These are phyloP conservation scores for Eupithecia exiguata DNA, from an alignment of 2,888 invertebrate genomes.

Conservation along the genomic window DNA sequence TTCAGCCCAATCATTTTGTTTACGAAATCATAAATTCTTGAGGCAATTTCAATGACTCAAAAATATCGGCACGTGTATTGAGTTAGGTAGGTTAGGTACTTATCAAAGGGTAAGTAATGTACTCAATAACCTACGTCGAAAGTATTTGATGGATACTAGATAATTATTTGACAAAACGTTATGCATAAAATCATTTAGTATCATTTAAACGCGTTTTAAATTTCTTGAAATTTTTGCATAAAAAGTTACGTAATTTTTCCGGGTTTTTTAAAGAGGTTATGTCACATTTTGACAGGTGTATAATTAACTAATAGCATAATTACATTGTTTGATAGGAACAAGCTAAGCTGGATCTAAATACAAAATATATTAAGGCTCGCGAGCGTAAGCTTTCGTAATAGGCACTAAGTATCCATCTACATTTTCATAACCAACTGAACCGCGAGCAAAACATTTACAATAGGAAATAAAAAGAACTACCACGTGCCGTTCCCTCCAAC, in stretches of 20 bases:
- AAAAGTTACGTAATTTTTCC: no score
- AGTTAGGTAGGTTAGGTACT: not conserved
- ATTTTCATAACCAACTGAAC: constrained; percentile 28
- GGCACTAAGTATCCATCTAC: not conserved
- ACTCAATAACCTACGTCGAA: not conserved
- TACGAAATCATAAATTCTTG: constrained; percentile 16
- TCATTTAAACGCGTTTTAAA: no score
- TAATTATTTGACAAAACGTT: no score
- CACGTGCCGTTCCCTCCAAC: constrained; percentile 70
- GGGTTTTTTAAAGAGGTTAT: no score
- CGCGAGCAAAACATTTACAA: constrained; percentile 51
- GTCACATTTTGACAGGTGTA: not conserved
- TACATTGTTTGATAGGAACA: not conserved
- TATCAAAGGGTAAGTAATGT: not conserved
- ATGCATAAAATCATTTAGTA: no score
- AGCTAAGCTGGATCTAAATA: no score
- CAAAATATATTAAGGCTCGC: not conserved
- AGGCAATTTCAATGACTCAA: constrained; percentile 21
- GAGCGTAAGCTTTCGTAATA: not conserved
- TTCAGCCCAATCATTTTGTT: constrained; percentile 25
- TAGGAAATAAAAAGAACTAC: constrained; percentile 64
- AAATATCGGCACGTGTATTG: constrained; percentile 25
- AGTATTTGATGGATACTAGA: not conserved
- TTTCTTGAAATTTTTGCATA: no score
- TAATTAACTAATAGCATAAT: not conserved